Percentiles rank a stretch among this genome's conserved stretches.
These are phyloP conservation scores for Octodon degus DNA, from an alignment of 2,113 vertebrate species.

Conservation along the genomic window DNA sequence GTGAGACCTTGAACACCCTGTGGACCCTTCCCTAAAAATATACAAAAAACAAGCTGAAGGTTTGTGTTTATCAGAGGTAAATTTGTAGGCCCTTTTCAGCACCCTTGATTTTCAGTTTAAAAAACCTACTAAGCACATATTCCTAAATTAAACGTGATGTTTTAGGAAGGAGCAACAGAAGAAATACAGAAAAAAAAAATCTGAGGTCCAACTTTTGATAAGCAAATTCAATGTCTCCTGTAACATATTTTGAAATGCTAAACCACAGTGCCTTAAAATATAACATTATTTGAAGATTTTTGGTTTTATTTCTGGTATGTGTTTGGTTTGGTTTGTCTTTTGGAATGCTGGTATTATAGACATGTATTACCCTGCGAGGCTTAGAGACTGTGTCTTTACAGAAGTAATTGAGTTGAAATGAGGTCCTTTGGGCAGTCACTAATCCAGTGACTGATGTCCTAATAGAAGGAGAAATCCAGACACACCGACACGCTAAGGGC, in stretches of 20 bases:
- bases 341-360: background rate
- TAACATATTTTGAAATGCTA: background rate
- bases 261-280: background rate
- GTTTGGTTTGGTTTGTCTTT: background rate
- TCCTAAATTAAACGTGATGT: background rate
- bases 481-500: background rate
- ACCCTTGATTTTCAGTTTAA: background rate
- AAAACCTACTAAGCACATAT: background rate
- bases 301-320: background rate
- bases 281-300: background rate
- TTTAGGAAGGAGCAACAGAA: background rate
- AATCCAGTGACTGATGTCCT: background rate
- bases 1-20: too few species aligned
- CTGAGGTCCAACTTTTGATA: background rate
- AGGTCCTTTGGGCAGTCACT: too few species aligned
- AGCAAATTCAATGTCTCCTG: background rate
- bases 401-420: background rate
- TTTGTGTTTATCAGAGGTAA: background rate
- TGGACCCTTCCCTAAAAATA: too few species aligned
- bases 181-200: background rate
- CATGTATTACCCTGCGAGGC: background rate
- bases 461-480: background rate
- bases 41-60: background rate
- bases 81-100: background rate
- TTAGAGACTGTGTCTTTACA: background rate